Evolutionary conservation across 2,113 vertebrate species (phyloP).

Genomic region (Platichthys flesus): DNA sequence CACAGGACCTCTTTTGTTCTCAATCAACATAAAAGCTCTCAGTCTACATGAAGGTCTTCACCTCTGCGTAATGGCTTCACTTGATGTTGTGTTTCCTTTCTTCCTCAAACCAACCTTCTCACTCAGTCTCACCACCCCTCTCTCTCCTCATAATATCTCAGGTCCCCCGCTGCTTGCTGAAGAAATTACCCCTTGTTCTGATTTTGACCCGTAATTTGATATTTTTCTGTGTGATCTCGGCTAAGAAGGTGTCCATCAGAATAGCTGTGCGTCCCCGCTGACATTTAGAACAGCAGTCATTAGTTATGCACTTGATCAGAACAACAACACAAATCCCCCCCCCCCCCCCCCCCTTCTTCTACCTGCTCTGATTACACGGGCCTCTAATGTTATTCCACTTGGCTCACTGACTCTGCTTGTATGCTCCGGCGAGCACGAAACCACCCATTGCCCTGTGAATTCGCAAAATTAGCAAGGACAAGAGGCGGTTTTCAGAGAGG

Average conservation of each 20-base stretch:
- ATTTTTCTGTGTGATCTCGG: conserved; percentile 21
- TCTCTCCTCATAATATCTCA: background rate
- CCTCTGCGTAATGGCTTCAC: conserved; percentile 17
- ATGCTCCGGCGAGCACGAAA: conserved; percentile 69
- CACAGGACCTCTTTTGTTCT: conserved; percentile 34
- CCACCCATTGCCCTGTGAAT: conserved; percentile 58
- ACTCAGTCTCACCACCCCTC: background rate
- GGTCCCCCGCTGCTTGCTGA: conserved; percentile 3
- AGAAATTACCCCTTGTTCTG: conserved; percentile 32
- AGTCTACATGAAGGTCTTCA: conserved; percentile 9
- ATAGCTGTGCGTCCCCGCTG: conserved; percentile 38
- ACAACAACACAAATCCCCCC: background rate
- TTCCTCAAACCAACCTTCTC: background rate
- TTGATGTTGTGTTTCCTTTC: conserved; percentile 16
- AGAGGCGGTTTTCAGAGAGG: conserved; percentile 22
- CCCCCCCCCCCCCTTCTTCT: background rate
- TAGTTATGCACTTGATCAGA: conserved; percentile 67
- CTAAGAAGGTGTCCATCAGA: conserved; percentile 14
- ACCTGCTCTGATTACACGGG: conserved; percentile 65
- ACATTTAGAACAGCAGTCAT: conserved; percentile 59
- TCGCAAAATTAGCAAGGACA: conserved; percentile 53
- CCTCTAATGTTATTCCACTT: conserved; percentile 73
- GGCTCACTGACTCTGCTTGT: conserved; percentile 74
- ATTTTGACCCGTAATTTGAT: conserved; percentile 46
- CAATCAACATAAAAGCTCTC: background rate